Percentiles rank a stretch among this genome's conserved stretches.
Conservation (phyloP, 1,140 invertebrate genomes). For the Augochlora pura region DNA sequence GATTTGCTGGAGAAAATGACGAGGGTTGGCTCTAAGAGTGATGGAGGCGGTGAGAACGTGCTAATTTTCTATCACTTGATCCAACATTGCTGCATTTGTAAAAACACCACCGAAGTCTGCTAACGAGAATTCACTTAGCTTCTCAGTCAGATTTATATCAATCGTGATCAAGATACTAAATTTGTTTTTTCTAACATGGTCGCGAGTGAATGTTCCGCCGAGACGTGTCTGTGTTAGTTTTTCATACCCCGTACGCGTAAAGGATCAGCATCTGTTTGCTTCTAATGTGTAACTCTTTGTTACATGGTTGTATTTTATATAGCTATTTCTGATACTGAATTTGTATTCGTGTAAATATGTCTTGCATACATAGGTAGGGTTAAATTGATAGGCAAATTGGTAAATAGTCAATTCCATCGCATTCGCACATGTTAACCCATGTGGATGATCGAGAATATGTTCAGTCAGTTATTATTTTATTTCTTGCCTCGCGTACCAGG, state of each 20-base stretch:
- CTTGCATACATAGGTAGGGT: conserved; percentile 18
- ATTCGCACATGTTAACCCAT: no score
- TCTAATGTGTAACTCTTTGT: conserved; percentile 22
- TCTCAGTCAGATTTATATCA: no score
- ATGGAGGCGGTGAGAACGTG: no score
- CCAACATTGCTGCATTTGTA: neutral
- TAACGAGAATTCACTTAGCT: no score
- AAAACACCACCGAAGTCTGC: neutral
- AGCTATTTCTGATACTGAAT: conserved; percentile 39
- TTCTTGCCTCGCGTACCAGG: neutral
- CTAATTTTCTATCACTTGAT: neutral
- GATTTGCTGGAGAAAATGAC: no score
- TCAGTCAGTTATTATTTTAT: neutral
- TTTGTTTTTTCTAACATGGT: no score
- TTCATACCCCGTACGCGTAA: neutral
- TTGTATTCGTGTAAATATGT: conserved; percentile 59
- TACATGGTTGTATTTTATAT: conserved; percentile 42
- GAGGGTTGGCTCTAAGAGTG: no score
- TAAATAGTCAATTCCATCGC: neutral
- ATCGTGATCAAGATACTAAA: no score
- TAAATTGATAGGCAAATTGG: conserved; percentile 18
- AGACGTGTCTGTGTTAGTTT: no score
- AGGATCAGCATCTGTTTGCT: conserved; percentile 30
- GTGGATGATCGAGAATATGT: no score
- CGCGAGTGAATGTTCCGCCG: no score